Evolutionary conservation across 64 coral and sea anemone genomes (phyloP).

Genomic region (Pachyseris speciosa): DNA sequence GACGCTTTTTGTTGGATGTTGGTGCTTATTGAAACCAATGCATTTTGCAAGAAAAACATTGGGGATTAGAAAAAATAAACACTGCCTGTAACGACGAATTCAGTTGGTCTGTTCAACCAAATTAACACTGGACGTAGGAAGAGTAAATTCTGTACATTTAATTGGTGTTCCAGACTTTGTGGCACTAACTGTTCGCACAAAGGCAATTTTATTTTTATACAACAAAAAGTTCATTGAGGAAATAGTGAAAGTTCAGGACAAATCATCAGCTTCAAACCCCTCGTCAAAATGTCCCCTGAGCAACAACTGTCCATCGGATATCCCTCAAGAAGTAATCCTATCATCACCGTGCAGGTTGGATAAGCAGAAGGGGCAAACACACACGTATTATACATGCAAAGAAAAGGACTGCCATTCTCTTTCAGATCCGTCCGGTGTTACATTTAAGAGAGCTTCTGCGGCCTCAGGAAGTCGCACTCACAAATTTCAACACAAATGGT

Average conservation of each 20-base stretch:
- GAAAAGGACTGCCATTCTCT: conserved; percentile 52
- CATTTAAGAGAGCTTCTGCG: neutral
- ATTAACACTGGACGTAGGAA: neutral
- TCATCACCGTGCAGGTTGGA: conserved; percentile 13
- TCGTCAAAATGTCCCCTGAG: neutral
- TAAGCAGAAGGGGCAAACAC: conserved; percentile 48
- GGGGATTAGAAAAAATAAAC: conserved; percentile 1
- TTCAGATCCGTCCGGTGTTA: conserved; percentile 17
- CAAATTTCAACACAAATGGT: conserved; percentile 39
- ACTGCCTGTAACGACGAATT: conserved; percentile 13
- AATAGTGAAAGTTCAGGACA: neutral
- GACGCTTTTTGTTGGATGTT: too few relatives aligned
- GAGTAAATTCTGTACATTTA: conserved; percentile 15
- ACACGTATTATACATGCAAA: conserved; percentile 43
- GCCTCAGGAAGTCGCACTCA: conserved; percentile 38
- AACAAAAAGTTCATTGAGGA: neutral
- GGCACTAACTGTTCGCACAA: neutral
- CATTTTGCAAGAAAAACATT: neutral
- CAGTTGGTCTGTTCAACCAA: conserved; percentile 12
- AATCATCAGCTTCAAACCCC: conserved; percentile 11
- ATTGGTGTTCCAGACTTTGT: conserved; percentile 1
- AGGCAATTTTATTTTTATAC: conserved; percentile 1
- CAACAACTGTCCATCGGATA: conserved; percentile 1
- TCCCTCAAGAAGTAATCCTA: conserved; percentile 1
- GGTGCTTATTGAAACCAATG: too few relatives aligned